Percentiles rank a stretch among this genome's conserved stretches.
Evolutionary conservation across 2,797 vertebrate genomes (phyloP).

Genomic region (Chelmon rostratus): DNA sequence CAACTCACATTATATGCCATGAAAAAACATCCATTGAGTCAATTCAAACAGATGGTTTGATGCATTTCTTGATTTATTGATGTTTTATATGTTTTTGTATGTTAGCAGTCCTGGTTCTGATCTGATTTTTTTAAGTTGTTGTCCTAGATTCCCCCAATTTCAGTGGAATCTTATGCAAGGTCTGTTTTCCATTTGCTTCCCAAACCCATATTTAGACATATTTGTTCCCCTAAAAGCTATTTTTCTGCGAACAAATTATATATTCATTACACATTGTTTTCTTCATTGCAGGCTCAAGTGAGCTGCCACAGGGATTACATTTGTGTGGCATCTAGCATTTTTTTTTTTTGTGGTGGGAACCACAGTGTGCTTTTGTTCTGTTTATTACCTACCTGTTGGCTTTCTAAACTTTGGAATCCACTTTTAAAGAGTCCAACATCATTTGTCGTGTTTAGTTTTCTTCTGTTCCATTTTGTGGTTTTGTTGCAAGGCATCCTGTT

Average conservation of each 20-base stretch:
- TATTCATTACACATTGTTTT: slow-evolving; percentile 22
- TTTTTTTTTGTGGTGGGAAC: slow-evolving; percentile 51
- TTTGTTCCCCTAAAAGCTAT: slow-evolving; percentile 52
- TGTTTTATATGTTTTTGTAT: slow-evolving; percentile 5
- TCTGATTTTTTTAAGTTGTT: not conserved
- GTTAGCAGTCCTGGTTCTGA: not conserved
- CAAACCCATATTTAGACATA: slow-evolving; percentile 16
- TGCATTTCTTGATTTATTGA: not conserved
- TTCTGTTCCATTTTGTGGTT: slow-evolving; percentile 7
- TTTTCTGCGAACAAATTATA: slow-evolving; percentile 22
- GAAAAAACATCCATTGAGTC: not conserved
- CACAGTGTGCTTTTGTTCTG: slow-evolving; percentile 45
- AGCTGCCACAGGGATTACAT: slow-evolving; percentile 43
- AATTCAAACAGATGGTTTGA: not conserved
- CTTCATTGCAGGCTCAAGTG: slow-evolving; percentile 36
- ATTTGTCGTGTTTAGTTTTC: slow-evolving; percentile 29
- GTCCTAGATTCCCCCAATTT: not conserved
- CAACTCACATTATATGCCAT: not conserved
- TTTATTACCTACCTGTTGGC: slow-evolving; percentile 65
- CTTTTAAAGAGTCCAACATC: slow-evolving; percentile 54
- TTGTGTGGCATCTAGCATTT: slow-evolving; percentile 51
- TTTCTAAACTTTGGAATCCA: slow-evolving; percentile 49
- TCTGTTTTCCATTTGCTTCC: slow-evolving; percentile 12
- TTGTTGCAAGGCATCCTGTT: slow-evolving; percentile 36
- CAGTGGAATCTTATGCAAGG: not conserved